Evolutionary conservation across 2,888 invertebrate species (phyloP).

Genomic region (Zygothrica quintamaculata): DNA sequence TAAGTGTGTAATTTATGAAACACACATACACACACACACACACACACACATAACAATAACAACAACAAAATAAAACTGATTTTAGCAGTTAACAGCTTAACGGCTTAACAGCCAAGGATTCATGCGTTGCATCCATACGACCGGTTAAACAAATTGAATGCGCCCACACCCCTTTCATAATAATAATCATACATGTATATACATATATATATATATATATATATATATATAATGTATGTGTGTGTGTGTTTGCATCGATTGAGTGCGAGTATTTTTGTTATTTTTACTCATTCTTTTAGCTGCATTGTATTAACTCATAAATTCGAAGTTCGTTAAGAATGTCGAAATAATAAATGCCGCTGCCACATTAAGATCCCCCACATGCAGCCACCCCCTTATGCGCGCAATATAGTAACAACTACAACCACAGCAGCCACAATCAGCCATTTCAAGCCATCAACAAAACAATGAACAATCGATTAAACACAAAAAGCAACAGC

Average conservation of each 20-base stretch:
- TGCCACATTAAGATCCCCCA: conserved; percentile 72
- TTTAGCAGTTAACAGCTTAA: conserved; percentile 54
- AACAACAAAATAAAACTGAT: conserved; percentile 17
- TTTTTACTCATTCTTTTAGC: conserved; percentile 44
- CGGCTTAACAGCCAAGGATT: conserved; percentile 51
- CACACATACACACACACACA: too few relatives aligned
- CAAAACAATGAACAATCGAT: conserved; percentile 80
- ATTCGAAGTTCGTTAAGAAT: conserved; percentile 81
- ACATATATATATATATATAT: conserved; percentile 5
- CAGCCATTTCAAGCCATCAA: conserved; percentile 53
- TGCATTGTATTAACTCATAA: conserved; percentile 80
- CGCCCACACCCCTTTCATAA: conserved; percentile 10
- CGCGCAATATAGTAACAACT: conserved; percentile 26
- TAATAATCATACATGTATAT: neutral
- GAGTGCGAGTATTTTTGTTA: conserved; percentile 49
- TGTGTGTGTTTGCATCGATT: conserved; percentile 41
- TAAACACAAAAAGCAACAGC: conserved; percentile 71
- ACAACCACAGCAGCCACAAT: conserved; percentile 25
- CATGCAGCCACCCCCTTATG: conserved; percentile 3
- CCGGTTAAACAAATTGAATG: conserved; percentile 69
- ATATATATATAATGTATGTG: conserved; percentile 12
- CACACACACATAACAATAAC: too few relatives aligned
- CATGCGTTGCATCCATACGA: conserved; percentile 27
- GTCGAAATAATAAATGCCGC: conserved; percentile 82
- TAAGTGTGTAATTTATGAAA: conserved; percentile 73